Evolutionary conservation across 1,140 invertebrate species (phyloP).

Genomic region (Reticulitermes speratus): DNA sequence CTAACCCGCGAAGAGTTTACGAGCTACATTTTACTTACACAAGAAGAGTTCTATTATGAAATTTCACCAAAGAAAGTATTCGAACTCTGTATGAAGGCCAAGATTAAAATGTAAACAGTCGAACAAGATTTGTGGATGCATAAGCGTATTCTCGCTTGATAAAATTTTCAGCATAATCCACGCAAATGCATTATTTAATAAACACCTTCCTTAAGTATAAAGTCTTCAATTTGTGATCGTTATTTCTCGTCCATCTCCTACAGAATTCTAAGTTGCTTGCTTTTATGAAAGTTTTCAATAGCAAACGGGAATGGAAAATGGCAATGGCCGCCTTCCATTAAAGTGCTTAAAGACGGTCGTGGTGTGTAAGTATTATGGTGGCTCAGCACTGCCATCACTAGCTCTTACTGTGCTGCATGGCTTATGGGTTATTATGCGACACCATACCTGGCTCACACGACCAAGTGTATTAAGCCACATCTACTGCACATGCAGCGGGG

Average conservation of each 20-base stretch:
- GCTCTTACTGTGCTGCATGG: no score
- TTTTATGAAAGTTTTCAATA: neutral
- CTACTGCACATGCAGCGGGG: neutral
- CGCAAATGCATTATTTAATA: neutral
- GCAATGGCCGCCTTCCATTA: neutral
- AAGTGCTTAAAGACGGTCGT: neutral
- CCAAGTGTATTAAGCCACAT: neutral
- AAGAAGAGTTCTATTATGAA: no score
- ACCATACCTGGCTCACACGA: neutral
- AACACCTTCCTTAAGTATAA: neutral
- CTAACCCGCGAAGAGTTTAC: no score
- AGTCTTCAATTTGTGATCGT: neutral
- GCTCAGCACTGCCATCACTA: neutral
- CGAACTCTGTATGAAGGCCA: no score
- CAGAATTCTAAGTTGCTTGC: neutral
- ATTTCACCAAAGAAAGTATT: no score
- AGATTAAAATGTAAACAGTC: no score
- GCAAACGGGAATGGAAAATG: neutral
- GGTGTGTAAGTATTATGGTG: neutral
- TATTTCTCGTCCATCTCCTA: neutral
- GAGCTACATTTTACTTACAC: no score
- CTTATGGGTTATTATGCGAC: neutral
- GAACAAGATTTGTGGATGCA: no score
- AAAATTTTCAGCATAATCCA: neutral
- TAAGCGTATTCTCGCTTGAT: neutral